Evolutionary conservation across 1,140 invertebrate genomes (phyloP), one percentile per base, ranked within the genome.

Genomic region (Zelostemma sp.): DNA sequence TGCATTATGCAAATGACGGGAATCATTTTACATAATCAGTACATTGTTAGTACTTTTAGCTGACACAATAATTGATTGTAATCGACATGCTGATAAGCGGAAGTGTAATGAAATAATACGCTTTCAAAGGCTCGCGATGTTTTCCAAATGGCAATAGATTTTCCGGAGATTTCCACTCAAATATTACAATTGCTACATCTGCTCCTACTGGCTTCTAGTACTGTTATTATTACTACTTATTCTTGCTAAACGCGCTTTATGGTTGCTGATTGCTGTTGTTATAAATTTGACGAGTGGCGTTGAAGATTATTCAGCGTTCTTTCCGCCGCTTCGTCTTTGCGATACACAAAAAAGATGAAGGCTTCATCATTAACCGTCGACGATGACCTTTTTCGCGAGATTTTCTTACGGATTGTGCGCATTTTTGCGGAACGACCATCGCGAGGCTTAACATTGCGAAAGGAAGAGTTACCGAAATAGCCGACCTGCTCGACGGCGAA

Each of bases 381-480:
- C 54, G 56, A 68, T 74, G 68, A 67, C 56, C 65, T 66, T 74
- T 68, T 74, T 72, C 65, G 65, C 55, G 21, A 68, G 72, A 72
- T 74, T 68, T 63, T 19, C 65, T 64, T 63, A 21, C 58, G 58
- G 72, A 68, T 74, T 74, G 68, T 60, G 51, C 54, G 50, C 53
- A 47, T 62, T 71, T 65, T 54, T 64, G 41, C 46, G 38, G 57
- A 64, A 67, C 48, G 48, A 61, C 40, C 28, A 41, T 59, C 33
- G 63, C 40, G 50, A 21, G 43, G 51, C 45, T 56, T 56, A n/a
- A 35, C 41, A 38, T 56, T 31, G 54, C 33, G 41, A 45, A 35
- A 45, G 53, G 48, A 62, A 65, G 63, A 71, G 68, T 71, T 54
- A 66, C 72, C 58, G 59, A 74, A 74, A 74, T 72, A 64, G 59